Base-by-base conservation (phyloP, 1,140 invertebrate species). In the Oscheius sp. region DNA sequence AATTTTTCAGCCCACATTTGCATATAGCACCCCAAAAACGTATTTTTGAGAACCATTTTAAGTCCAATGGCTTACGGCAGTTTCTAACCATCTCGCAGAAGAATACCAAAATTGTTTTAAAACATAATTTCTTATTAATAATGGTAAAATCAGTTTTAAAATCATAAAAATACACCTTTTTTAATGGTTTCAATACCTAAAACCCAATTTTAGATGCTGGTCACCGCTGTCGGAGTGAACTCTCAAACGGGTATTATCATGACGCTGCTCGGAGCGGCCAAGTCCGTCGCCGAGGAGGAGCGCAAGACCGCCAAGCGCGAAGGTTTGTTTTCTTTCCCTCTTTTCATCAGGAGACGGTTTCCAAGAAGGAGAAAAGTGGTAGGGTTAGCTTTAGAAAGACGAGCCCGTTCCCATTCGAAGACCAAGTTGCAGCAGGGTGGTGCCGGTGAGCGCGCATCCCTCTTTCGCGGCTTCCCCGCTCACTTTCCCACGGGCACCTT, bases 221-320 rank as follows among this genome's bases (percentile, higher is more conserved):
- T 99, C 52, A 92, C 94, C 36, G 97, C 96, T 45, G 96, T 99
- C 35, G 97, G 97, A 82, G 91, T 98, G 55, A 98, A 98, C 86
- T 99, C 95, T 1, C 96, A 99, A 85, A 95, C 96, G 65, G 97
- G 97, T 85, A 99, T 99, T 84, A 99, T 99, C 83, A 98, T 99
- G 87, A 96, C 95, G 13, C 88, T 99, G 2, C 89, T 99, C 73
- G 96, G 96, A 55, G 95, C 95, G 38, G 93, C 94, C 32, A 84
- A 84, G 63, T 73, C 79, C 32, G 81, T 75, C n/a, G 79, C 75
- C 31, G 82, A 83, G 67, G 82, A 83, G 46, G 82, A 84, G 58
- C 75, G 82, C 29, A 83, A 83, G 61, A 78, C 77, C 67, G 73
- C 73, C 42, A 80, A 84, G 52, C 74, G 73, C 64, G 81, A 83